Percentiles rank a stretch among this genome's conserved stretches.
These are phyloP conservation scores for Myocastor coypus DNA, from an alignment of 2,113 vertebrate species.

Conservation along the genomic window DNA sequence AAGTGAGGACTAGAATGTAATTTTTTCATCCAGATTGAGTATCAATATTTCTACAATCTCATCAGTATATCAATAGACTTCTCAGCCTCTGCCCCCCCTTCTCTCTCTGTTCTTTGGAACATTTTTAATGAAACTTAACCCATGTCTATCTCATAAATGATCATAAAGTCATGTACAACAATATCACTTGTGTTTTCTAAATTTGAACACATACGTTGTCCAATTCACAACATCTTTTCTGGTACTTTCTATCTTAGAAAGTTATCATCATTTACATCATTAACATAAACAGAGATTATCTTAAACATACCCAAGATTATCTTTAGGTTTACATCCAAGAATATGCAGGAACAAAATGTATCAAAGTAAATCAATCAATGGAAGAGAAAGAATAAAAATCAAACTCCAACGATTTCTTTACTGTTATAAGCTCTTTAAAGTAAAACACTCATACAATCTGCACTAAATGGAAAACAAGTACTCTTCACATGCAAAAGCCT, in stretches of 20 bases:
- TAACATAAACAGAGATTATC: slow-evolving; percentile 30
- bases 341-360: not conserved
- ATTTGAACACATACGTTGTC: not conserved
- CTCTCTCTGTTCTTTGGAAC: not conserved
- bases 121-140: not conserved
- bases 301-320: slow-evolving; percentile 29
- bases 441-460: not conserved
- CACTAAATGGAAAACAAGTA: not conserved
- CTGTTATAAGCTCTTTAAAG: slow-evolving; percentile 35
- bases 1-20: slow-evolving; percentile 8
- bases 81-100: not conserved
- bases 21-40: not conserved
- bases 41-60: slow-evolving; percentile 26
- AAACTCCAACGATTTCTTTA: slow-evolving; percentile 28
- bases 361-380: not conserved
- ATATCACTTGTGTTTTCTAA: not conserved
- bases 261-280: not conserved
- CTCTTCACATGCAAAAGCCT: slow-evolving; percentile 8
- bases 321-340: not conserved
- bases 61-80: not conserved
- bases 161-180: not conserved
- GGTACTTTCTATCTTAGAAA: slow-evolving; percentile 32
- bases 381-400: slow-evolving; percentile 1
- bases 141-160: not conserved
- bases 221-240: slow-evolving; percentile 5